Conservation (phyloP, 2,113 vertebrate genomes). For the Callocephalon fimbriatum region DNA sequence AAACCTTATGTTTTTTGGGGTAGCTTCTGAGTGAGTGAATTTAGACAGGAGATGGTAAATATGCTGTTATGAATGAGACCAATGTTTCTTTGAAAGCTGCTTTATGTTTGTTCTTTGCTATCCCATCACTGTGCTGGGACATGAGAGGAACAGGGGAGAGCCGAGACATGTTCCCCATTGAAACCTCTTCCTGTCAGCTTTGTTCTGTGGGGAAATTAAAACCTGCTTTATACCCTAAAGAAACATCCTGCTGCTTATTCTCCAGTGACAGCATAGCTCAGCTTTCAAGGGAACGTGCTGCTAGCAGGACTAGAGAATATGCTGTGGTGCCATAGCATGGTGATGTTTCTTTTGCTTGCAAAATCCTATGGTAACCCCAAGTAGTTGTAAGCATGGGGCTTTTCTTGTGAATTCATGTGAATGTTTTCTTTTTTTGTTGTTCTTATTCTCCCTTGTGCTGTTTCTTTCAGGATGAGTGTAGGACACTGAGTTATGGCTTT, state of each 20-base stretch:
- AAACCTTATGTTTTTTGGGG: not conserved
- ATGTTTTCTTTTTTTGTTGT: not conserved
- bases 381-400: not conserved
- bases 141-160: not conserved
- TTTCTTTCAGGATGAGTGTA: not conserved
- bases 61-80: not conserved
- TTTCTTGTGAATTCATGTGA: not conserved
- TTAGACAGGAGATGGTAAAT: not conserved
- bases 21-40: not conserved
- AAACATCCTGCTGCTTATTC: not conserved
- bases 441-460: not conserved
- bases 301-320: not conserved
- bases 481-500: not conserved
- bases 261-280: not conserved
- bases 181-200: not conserved
- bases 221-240: not conserved
- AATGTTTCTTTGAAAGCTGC: not conserved
- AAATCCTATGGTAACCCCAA: not conserved
- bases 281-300: not conserved
- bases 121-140: not conserved
- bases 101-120: not conserved
- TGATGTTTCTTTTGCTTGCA: not conserved
- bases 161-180: not conserved
- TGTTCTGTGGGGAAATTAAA: not conserved
- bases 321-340: not conserved